phyloP scores from a whole-genome alignment of 2,113 vertebrate species.

The Chlorodrepanis virens region DNA sequence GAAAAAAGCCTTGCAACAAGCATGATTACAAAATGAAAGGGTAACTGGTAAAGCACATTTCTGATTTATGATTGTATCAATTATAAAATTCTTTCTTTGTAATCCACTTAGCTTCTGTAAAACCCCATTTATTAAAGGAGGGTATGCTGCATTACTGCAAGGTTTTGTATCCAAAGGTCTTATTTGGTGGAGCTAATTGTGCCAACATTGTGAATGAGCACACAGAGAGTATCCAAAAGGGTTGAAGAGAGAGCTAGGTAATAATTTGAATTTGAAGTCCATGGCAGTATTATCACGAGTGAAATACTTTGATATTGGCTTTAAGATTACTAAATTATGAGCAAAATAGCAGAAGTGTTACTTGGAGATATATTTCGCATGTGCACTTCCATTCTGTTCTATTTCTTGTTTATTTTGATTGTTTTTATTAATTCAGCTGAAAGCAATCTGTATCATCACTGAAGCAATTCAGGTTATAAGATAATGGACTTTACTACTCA shows the following conservation, averaged over 20 bases:
- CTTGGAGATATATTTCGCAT: not conserved
- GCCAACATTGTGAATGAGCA: not conserved
- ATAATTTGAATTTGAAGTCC: not conserved
- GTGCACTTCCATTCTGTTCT: not conserved
- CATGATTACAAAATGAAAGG: not conserved
- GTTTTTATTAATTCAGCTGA: not conserved
- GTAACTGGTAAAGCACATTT: not conserved
- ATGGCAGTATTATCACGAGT: not conserved
- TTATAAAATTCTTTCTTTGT: not conserved
- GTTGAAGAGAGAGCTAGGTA: not conserved
- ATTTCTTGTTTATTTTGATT: not conserved
- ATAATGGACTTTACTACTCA: not conserved
- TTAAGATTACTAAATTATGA: not conserved
- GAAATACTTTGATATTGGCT: not conserved
- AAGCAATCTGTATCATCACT: not conserved
- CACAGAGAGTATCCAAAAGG: not conserved
- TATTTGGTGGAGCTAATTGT: not conserved
- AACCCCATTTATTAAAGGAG: not conserved
- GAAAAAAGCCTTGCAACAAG: not conserved
- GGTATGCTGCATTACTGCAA: not conserved
- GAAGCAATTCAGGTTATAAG: not conserved
- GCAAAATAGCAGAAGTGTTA: not conserved
- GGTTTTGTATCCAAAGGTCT: not conserved
- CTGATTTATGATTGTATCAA: not conserved
- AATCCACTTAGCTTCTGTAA: not conserved